phyloP scores from a whole-genome alignment of 2,797 vertebrate genomes.

The Zalophus californianus region DNA sequence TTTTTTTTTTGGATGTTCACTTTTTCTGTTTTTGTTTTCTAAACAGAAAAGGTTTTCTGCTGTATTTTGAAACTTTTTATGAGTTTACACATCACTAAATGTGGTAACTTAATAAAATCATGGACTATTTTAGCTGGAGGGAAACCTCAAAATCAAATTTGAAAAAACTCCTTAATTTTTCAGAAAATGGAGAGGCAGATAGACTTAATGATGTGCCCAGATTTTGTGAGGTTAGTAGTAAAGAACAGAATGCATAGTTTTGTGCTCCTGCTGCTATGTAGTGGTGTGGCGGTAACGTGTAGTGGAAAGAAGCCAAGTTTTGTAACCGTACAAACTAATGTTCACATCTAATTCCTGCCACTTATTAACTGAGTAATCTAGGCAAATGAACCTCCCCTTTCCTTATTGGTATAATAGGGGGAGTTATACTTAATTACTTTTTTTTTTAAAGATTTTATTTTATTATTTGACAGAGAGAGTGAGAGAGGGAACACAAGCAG shows the following conservation, averaged over 20 bases:
- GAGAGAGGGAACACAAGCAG: too few relatives aligned
- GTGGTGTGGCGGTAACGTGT: not conserved
- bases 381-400: conserved; percentile 16
- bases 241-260: not conserved
- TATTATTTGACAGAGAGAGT: too few relatives aligned
- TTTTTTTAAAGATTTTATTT: not conserved
- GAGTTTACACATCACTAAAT: not conserved
- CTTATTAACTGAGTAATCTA: conserved; percentile 24
- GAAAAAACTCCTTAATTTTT: conserved; percentile 21
- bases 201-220: not conserved
- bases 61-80: conserved; percentile 14
- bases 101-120: conserved; percentile 44
- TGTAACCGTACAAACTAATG: not conserved
- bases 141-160: not conserved
- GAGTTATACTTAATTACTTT: conserved; percentile 15
- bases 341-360: conserved; percentile 47
- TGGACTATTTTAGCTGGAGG: conserved; percentile 3
- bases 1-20: not conserved
- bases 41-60: not conserved
- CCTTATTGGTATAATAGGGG: not conserved
- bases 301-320: not conserved
- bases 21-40: not conserved
- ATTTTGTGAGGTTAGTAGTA: conserved; percentile 40
- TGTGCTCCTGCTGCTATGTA: not conserved
- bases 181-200: not conserved